phyloP scores from a whole-genome alignment of 2,797 vertebrate genomes.

The Crenichthys baileyi region DNA sequence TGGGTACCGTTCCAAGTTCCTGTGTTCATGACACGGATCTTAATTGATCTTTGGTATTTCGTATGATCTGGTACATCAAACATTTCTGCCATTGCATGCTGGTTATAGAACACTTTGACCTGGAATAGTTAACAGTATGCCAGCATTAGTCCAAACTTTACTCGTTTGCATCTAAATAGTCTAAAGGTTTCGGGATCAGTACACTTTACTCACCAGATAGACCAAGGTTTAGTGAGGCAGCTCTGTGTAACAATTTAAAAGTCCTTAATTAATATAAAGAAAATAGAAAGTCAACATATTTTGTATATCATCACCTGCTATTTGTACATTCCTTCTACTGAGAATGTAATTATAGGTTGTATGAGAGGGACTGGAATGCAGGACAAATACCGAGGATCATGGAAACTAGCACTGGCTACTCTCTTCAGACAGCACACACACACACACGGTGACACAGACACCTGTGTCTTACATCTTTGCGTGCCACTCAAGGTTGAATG shows the following conservation, averaged over 20 bases:
- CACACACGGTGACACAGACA: conserved; percentile 10
- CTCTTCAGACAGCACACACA: conserved; percentile 19
- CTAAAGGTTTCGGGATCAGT: neutral
- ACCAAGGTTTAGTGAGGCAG: neutral
- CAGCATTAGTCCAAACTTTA: neutral
- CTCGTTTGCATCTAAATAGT: neutral
- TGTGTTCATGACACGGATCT: neutral
- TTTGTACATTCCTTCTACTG: neutral
- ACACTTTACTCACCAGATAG: neutral
- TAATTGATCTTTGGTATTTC: neutral
- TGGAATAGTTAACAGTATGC: neutral
- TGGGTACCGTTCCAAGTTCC: neutral
- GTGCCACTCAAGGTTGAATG: conserved; percentile 30
- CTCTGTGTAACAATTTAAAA: neutral
- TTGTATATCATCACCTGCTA: neutral
- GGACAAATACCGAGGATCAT: conserved; percentile 21
- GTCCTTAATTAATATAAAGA: neutral
- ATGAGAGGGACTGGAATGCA: conserved; percentile 7
- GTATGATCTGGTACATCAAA: neutral
- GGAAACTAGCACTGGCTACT: conserved; percentile 42
- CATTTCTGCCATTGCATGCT: neutral
- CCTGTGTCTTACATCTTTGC: conserved; percentile 35
- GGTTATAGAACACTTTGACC: neutral
- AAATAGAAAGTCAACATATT: neutral
- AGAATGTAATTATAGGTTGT: neutral